Percentiles rank a stretch among this genome's conserved stretches.
These are phyloP conservation scores for Lophura nycthemera DNA, from an alignment of 2,113 vertebrate genomes.

Conservation along the genomic window DNA sequence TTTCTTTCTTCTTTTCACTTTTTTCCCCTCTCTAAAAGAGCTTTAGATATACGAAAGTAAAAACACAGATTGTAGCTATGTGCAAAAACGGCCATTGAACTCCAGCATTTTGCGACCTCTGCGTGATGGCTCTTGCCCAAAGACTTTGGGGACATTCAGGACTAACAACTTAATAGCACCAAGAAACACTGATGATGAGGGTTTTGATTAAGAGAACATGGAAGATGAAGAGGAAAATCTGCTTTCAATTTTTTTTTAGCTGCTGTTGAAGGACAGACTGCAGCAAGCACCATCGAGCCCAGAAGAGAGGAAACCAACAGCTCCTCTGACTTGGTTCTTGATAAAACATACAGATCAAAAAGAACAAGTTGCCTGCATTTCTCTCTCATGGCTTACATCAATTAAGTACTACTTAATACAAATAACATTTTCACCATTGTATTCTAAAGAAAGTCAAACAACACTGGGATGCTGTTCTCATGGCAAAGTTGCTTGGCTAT, in stretches of 20 bases:
- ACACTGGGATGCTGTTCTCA: neutral
- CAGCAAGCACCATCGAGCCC: neutral
- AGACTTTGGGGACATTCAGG: neutral
- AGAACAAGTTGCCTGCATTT: neutral
- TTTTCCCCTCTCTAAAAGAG: neutral
- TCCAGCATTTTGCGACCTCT: neutral
- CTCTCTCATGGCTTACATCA: neutral
- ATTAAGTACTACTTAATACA: neutral
- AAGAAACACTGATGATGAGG: neutral
- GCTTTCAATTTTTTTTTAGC: neutral
- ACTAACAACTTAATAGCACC: neutral
- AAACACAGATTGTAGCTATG: neutral
- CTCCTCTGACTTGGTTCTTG: neutral
- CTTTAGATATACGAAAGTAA: neutral
- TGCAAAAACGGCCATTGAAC: neutral
- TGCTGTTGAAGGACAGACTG: slow-evolving; percentile 4
- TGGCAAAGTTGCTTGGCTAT: neutral
- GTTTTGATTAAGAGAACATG: neutral
- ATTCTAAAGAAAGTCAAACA: neutral
- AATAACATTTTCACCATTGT: neutral
- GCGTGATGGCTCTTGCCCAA: neutral
- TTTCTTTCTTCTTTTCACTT: neutral
- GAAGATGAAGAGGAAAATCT: slow-evolving; percentile 3
- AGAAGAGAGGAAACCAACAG: neutral
- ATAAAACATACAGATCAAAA: neutral